Evolutionary conservation across 1,140 invertebrate genomes (phyloP).

Genomic region (Calliphora vicina): DNA sequence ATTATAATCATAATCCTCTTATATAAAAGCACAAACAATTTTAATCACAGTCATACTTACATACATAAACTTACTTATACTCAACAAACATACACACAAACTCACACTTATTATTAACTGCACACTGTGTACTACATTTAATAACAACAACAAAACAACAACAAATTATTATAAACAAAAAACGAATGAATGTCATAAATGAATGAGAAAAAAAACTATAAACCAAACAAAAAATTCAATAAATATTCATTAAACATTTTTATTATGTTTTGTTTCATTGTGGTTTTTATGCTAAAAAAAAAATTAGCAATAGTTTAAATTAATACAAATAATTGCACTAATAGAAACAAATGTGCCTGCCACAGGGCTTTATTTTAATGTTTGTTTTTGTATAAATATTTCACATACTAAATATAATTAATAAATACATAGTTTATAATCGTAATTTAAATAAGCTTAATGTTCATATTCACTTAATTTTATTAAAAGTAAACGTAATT

Average conservation of each 20-base stretch:
- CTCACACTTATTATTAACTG: not conserved
- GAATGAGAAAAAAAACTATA: not conserved
- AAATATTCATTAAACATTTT: constrained; percentile 12
- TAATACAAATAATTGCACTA: not conserved
- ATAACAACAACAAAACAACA: not conserved
- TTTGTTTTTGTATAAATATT: not conserved
- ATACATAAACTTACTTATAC: not conserved
- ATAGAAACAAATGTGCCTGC: not conserved
- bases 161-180: not conserved
- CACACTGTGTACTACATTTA: not conserved
- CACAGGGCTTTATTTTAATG: not conserved
- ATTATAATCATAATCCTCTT: constrained; percentile 16
- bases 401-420: too few species aligned
- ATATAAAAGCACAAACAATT: not conserved
- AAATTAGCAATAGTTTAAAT: not conserved
- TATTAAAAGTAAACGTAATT: constrained; percentile 51
- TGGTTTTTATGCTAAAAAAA: not conserved
- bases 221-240: constrained; percentile 7
- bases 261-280: not conserved
- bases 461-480: constrained; percentile 60
- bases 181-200: not conserved
- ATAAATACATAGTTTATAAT: too few species aligned
- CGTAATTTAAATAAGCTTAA: not conserved
- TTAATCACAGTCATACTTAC: not conserved
- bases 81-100: not conserved